phyloP scores from a whole-genome alignment of 2,797 vertebrate species.

The Malurus splendens region DNA sequence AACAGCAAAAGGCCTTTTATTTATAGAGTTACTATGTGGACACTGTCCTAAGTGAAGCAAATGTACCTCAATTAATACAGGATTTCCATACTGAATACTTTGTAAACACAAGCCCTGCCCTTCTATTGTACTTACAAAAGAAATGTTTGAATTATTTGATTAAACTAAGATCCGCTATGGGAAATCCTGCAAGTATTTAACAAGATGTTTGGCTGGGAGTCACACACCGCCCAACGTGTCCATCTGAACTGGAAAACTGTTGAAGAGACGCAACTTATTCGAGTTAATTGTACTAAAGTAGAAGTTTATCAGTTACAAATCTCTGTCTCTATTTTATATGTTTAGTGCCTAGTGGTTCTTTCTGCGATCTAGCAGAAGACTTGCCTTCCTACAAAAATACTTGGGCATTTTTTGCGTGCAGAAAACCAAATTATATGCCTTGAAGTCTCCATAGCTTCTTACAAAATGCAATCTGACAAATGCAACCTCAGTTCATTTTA shows the following conservation, averaged over 20 bases:
- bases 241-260: background rate
- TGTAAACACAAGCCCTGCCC: slow-evolving; percentile 62
- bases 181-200: slow-evolving; percentile 60
- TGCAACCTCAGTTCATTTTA: background rate
- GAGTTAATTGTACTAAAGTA: background rate
- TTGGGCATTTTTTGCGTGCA: accelerated
- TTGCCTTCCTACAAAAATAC: background rate
- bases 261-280: background rate
- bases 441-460: background rate
- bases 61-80: slow-evolving; percentile 50
- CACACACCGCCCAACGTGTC: accelerated
- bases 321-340: background rate
- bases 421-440: background rate
- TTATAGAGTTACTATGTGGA: slow-evolving; percentile 29
- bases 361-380: background rate
- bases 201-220: slow-evolving; percentile 42
- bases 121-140: slow-evolving; percentile 60
- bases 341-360: background rate
- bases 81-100: slow-evolving; percentile 52
- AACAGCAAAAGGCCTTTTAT: slow-evolving; percentile 7
- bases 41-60: slow-evolving; percentile 9
- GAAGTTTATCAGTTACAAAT: background rate
- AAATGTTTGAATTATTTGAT: slow-evolving; percentile 58
- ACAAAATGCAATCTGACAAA: background rate
- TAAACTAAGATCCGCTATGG: slow-evolving; percentile 54